Base-by-base conservation (phyloP, 1,140 invertebrate genomes). In the Trialeurodes vaporariorum region DNA sequence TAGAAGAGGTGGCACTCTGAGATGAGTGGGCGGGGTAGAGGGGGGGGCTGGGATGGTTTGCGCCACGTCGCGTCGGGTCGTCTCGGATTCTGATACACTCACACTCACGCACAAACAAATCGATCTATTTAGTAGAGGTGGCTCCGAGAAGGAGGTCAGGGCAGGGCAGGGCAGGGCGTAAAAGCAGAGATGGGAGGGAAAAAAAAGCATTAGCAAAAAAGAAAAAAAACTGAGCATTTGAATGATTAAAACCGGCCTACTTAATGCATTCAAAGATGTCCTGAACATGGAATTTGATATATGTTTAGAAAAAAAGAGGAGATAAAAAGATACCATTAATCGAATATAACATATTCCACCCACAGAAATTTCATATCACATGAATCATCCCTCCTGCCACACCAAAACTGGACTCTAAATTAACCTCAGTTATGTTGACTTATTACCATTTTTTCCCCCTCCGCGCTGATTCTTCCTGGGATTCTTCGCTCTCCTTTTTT, bases 251-350 rank as follows among this genome's bases (percentile, higher is more conserved):
- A 49, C 34, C 34, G 17, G 34, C 34, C 34, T 49, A 49, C 34
- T 9, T 49, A 49, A 49, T 49, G 34, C 34, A 49, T 49, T 49
- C 34, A 49, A 49, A 49, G 34, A 49, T 49, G 34, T 17, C 34
- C 17, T 17, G 34, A 17, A 5, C 34, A 17, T 49, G 34, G 34
- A 49, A 49, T 49, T 49, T 49, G 34, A 49, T 49, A 49, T 49
- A 49, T 49, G 34, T 49, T 49, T 49, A 17, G 34, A 17, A 49
- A 49, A 49, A 49, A n/a, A n/a, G n/a, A 49, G 34, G 34, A 49
- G 34, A 49, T 49, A 49, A 49, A 49, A 49, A 49, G 34, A 49
- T 49, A 49, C 34, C 34, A 49, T 49, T 49, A 49, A 49, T 49
- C 34, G 34, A 49, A 49, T 49, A 9, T 49, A 49, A 49, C 34